phyloP scores from a whole-genome alignment of 2,888 invertebrate genomes.

The Blastobasis adustella region DNA sequence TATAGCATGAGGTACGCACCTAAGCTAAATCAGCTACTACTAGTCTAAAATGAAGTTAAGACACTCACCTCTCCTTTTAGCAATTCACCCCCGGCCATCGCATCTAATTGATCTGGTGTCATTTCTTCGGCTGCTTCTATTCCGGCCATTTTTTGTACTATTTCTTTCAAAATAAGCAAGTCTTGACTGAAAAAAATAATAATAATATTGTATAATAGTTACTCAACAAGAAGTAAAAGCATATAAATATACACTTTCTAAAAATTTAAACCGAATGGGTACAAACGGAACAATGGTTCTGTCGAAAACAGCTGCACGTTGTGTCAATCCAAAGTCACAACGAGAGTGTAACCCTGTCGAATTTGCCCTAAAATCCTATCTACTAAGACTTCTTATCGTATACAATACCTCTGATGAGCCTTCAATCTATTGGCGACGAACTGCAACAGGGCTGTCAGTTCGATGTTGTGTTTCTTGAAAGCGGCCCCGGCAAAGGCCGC shows the following conservation, averaged over 20 bases:
- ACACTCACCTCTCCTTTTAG: constrained; percentile 89
- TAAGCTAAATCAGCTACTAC: background rate
- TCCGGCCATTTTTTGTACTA: constrained; percentile 99
- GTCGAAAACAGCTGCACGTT: too few relatives aligned
- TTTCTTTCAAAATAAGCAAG: constrained; percentile 94
- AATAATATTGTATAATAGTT: background rate
- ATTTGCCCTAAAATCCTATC: too few relatives aligned
- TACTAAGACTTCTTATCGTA: background rate
- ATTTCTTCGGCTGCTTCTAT: constrained; percentile 97
- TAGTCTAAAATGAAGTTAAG: background rate
- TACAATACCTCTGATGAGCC: constrained; percentile 89
- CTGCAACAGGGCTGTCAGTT: constrained; percentile 94
- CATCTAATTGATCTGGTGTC: constrained; percentile 96
- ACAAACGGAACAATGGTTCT: too few relatives aligned
- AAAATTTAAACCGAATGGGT: too few relatives aligned
- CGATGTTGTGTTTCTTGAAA: constrained; percentile 97
- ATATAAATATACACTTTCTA: too few relatives aligned
- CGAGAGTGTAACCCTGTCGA: too few relatives aligned
- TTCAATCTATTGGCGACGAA: constrained; percentile 98
- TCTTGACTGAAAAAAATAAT: constrained; percentile 79
- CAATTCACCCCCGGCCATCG: constrained; percentile 97
- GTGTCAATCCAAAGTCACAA: too few relatives aligned
- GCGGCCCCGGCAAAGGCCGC: constrained; percentile 97
- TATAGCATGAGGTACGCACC: too few relatives aligned
- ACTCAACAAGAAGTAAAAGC: too few relatives aligned